Percentiles rank a stretch among this genome's conserved stretches.
phyloP scores from a whole-genome alignment of 1,140 invertebrate species.

The Drosophila repletoides region DNA sequence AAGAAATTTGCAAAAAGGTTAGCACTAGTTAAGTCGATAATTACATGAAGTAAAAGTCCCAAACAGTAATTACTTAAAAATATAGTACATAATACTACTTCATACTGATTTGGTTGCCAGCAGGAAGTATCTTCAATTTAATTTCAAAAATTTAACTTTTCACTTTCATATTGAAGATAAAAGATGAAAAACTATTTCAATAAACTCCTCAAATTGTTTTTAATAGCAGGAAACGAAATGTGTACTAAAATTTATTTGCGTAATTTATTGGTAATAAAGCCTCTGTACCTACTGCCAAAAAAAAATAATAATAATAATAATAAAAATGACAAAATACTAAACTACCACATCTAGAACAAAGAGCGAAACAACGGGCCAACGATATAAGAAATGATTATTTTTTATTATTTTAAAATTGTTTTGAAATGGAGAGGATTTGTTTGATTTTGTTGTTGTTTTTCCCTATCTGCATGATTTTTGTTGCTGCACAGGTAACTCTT shows the following conservation, averaged over 20 bases:
- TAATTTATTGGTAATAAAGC: constrained; percentile 55
- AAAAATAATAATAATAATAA: constrained; percentile 44
- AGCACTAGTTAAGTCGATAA: too few relatives aligned
- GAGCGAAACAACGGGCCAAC: constrained; percentile 38
- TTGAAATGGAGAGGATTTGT: neutral
- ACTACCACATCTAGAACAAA: constrained; percentile 53
- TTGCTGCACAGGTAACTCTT: constrained; percentile 30
- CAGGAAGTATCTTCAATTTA: neutral
- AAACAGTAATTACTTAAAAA: too few relatives aligned
- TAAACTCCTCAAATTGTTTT: constrained; percentile 55
- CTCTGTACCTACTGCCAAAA: constrained; percentile 17
- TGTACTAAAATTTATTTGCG: constrained; percentile 40
- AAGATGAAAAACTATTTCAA: constrained; percentile 55
- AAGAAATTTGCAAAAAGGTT: too few relatives aligned
- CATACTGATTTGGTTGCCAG: too few relatives aligned
- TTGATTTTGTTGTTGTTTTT: constrained; percentile 19
- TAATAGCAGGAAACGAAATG: neutral
- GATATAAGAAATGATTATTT: constrained; percentile 44
- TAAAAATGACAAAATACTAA: constrained; percentile 47
- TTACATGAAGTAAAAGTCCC: too few relatives aligned
- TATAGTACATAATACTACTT: too few relatives aligned
- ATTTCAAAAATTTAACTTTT: too few relatives aligned
- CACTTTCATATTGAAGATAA: neutral
- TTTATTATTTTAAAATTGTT: constrained; percentile 73
- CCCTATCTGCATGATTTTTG: constrained; percentile 13